phyloP scores from a whole-genome alignment of 2,113 vertebrate species.

The Pituophis catenifer region DNA sequence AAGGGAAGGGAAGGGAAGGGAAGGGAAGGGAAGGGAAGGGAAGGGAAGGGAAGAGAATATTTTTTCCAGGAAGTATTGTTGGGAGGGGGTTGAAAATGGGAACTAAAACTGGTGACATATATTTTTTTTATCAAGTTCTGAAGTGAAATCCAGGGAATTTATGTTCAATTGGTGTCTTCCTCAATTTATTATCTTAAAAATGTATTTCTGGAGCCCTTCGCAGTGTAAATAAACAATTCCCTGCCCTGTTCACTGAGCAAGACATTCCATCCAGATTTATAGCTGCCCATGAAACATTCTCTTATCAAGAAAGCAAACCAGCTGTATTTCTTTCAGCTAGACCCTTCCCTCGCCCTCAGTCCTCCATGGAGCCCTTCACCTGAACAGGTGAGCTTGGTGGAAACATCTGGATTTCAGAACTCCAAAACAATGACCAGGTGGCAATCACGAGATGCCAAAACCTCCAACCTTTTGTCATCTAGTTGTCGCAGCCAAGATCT shows the following conservation, averaged over 20 bases:
- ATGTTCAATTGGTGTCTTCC: neutral
- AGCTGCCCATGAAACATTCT: neutral
- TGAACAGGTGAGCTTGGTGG: neutral
- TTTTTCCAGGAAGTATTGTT: neutral
- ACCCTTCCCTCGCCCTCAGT: neutral
- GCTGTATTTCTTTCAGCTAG: neutral
- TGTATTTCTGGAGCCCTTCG: neutral
- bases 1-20: neutral
- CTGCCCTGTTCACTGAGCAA: neutral
- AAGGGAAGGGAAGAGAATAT: neutral
- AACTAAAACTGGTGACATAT: slow-evolving; percentile 24
- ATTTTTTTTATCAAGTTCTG: neutral
- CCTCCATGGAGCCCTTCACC: neutral
- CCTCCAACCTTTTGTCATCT: neutral
- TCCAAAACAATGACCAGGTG: neutral
- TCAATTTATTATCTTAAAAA: neutral
- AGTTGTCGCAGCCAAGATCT: neutral
- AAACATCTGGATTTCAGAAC: neutral
- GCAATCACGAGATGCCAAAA: neutral
- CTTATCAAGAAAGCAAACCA: neutral
- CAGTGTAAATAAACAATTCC: neutral
- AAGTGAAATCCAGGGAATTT: neutral
- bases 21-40: too few species aligned
- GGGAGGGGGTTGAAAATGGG: neutral
- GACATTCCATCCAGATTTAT: neutral